Conservation (phyloP, 1,140 invertebrate species). For the Drosophila punjabiensis region DNA sequence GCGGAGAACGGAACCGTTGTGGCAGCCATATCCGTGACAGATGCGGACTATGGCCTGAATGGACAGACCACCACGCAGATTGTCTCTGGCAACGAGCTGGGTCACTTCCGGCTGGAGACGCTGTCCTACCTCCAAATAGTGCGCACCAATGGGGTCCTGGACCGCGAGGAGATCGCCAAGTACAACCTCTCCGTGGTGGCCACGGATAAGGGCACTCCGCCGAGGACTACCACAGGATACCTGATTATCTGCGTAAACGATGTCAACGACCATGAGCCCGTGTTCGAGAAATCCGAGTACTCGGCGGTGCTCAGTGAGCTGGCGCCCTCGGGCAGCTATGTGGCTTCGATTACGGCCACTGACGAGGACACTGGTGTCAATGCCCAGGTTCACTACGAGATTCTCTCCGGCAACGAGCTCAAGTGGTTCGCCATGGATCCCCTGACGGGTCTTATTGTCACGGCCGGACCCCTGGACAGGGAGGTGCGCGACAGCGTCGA, state of each 20-base stretch:
- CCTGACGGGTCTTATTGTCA: constrained; percentile 94
- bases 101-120: constrained; percentile 95
- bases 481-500: constrained; percentile 94
- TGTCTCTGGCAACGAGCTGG: constrained; percentile 94
- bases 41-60: constrained; percentile 95
- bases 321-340: constrained; percentile 94
- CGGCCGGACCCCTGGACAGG: constrained; percentile 92
- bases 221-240: constrained; percentile 93
- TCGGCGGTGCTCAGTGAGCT: constrained; percentile 94
- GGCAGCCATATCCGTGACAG: constrained; percentile 96
- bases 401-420: constrained; percentile 94
- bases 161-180: constrained; percentile 95
- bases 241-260: constrained; percentile 97
- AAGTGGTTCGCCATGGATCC: constrained; percentile 95
- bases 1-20: constrained; percentile 95
- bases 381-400: constrained; percentile 94
- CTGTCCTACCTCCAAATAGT: constrained; percentile 94
- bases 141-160: constrained; percentile 95
- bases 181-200: constrained; percentile 97
- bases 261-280: constrained; percentile 97
- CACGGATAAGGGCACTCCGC: constrained; percentile 94
- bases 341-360: constrained; percentile 94
- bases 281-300: constrained; percentile 97
- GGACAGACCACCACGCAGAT: constrained; percentile 95
- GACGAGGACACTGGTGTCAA: constrained; percentile 96